Base-by-base conservation (phyloP, 1,140 invertebrate genomes). In the Solenopsis fugax region DNA sequence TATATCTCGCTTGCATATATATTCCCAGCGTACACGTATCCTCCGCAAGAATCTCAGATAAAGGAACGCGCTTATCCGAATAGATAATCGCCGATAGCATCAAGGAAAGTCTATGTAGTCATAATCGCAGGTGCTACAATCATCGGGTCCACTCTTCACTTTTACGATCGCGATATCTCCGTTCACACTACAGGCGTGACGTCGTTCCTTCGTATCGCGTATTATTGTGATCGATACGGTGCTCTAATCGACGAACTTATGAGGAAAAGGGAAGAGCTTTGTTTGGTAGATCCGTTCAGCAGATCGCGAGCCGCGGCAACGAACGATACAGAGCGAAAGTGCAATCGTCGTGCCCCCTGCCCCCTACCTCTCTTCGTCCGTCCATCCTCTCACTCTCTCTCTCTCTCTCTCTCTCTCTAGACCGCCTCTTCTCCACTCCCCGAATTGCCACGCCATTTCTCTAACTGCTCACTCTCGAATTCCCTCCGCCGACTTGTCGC, bases 301-400 rank as follows among this genome's bases (percentile, higher is more conserved):
- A 87, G 54, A 81, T 71, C 77, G 48, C 76, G 69, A 34, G 56
- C 37, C 75, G 41, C 24, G 76, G 60, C 54, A 41, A 54, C 77
- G 54, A 85, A 62, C 34, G 88, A 85, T 80, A 87, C 67, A 72
- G 60, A 85, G 67, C 78, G 62, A 90, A 90, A 90, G 89, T 90
- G 80, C 87, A 89, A 87, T 87, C 89, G 88, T 50, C 72, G 37
- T 56, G 54, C 50, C 21, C 48, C 54, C 52, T 58, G 48, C 9
- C 41, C 16, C n/a, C 2, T 10, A 0, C 18, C 56, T 6, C 24
- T n/a, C 71, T 54, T 16, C 16, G 7, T 29, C 48, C 18, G 7
- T 21, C 50, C 37, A 34, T 18, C 41, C 45, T 6, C 48, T 37
- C 29, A 62, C 72, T 84, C 45, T 29, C 60, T 86, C 54, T 78